Conservation (phyloP, 2,888 invertebrate species). For the Colletes collaris region DNA sequence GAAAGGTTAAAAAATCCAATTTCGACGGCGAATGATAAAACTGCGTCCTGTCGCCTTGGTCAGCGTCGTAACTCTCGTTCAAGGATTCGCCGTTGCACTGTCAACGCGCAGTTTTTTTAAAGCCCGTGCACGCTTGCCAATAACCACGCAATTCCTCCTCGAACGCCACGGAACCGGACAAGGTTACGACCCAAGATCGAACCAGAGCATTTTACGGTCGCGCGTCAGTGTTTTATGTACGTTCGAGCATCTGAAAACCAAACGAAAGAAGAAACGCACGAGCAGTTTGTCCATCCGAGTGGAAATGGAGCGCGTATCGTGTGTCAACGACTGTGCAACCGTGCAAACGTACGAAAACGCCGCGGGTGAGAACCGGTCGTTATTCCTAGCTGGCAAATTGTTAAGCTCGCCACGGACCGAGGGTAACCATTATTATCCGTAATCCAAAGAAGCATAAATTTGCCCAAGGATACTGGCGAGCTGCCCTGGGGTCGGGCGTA, state of each 20-base stretch:
- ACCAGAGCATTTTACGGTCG: background rate
- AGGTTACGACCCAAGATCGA: slow-evolving; percentile 22
- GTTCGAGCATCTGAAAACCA: background rate
- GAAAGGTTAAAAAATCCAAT: slow-evolving; percentile 4
- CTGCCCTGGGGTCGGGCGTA: slow-evolving; percentile 25
- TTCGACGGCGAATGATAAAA: background rate
- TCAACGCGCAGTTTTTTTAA: slow-evolving; percentile 2
- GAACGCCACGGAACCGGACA: slow-evolving; percentile 8
- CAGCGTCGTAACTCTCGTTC: slow-evolving; percentile 21
- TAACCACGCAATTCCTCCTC: slow-evolving; percentile 6
- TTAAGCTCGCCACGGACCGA: slow-evolving; percentile 48
- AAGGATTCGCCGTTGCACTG: slow-evolving; percentile 26
- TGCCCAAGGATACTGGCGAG: slow-evolving; percentile 50
- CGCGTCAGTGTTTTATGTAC: background rate
- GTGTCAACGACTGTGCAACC: slow-evolving; percentile 21
- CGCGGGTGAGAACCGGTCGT: slow-evolving; percentile 49
- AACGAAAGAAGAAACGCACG: too few relatives aligned
- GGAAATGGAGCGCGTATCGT: slow-evolving; percentile 25
- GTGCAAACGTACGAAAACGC: slow-evolving; percentile 45
- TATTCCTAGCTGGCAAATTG: slow-evolving; percentile 58
- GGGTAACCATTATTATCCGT: slow-evolving; percentile 64
- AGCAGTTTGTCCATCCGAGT: background rate
- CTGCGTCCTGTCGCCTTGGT: slow-evolving; percentile 2
- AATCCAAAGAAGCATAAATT: slow-evolving; percentile 63
- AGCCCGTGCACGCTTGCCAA: slow-evolving; percentile 24